phyloP scores from a whole-genome alignment of 2,888 invertebrate species.

The Ophraella communa region DNA sequence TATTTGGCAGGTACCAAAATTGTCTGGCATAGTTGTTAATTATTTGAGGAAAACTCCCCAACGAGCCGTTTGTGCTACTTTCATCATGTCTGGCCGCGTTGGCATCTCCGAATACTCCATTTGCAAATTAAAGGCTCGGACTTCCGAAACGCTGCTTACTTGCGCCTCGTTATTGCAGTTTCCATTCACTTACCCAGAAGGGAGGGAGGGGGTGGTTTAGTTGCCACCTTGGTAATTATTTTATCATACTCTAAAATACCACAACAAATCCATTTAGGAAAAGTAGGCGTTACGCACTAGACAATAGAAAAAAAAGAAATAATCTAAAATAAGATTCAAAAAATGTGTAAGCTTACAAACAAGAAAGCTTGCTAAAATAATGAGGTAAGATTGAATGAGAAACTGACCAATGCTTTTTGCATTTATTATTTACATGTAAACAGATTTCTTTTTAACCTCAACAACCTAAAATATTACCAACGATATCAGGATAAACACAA shows the following conservation, averaged over 20 bases:
- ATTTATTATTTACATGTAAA: too few species aligned
- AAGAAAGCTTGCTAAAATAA: too few species aligned
- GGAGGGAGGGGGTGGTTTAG: background rate
- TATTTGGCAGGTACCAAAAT: too few species aligned
- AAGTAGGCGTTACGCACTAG: background rate
- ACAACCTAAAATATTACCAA: too few species aligned
- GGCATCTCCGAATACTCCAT: slow-evolving; percentile 53
- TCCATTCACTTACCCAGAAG: slow-evolving; percentile 48
- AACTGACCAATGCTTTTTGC: too few species aligned
- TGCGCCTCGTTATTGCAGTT: slow-evolving; percentile 41
- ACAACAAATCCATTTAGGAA: background rate
- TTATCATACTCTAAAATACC: background rate
- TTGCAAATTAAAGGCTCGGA: slow-evolving; percentile 59
- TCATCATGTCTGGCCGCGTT: slow-evolving; percentile 50
- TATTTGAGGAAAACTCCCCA: background rate
- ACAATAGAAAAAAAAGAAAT: too few species aligned
- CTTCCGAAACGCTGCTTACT: slow-evolving; percentile 54
- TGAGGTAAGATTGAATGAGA: too few species aligned
- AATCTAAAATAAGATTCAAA: too few species aligned
- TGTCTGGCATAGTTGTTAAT: background rate
- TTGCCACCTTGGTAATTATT: background rate
- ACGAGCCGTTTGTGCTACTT: slow-evolving; percentile 21
- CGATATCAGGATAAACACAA: too few species aligned
- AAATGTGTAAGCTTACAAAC: too few species aligned
- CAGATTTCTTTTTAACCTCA: too few species aligned